Percentiles rank a stretch among this genome's conserved stretches.
phyloP scores from a whole-genome alignment of 2,888 invertebrate genomes.

The Epirrita christyi region DNA sequence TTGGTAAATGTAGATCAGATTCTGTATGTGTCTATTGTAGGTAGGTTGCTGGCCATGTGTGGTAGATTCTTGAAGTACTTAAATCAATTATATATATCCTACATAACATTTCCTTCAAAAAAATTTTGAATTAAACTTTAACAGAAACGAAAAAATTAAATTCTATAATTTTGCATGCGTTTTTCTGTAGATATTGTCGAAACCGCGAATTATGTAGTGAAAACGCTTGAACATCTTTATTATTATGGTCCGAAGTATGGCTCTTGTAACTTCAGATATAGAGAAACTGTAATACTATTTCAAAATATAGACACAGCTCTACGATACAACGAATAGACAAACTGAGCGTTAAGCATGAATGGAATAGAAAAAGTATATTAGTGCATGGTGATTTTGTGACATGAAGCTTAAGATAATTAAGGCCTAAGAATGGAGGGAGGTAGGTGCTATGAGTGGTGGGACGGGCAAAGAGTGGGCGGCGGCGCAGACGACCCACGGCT shows the following conservation, averaged over 20 bases:
- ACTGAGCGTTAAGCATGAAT: constrained; percentile 70
- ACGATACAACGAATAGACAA: constrained; percentile 68
- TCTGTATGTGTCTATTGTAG: no score
- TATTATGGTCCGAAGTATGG: constrained; percentile 49
- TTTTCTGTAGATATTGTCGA: constrained; percentile 4
- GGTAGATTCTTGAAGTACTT: no score
- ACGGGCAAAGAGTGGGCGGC: constrained; percentile 62
- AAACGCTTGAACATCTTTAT: constrained; percentile 29
- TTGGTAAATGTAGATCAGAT: no score
- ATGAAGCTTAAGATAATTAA: constrained; percentile 64
- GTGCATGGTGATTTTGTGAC: constrained; percentile 64
- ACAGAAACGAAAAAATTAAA: neutral
- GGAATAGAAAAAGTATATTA: constrained; percentile 58
- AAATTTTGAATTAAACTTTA: no score
- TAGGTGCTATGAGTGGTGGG: constrained; percentile 62
- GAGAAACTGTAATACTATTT: constrained; percentile 45
- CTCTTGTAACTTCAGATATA: constrained; percentile 52
- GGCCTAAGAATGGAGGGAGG: constrained; percentile 62
- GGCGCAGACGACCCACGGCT: constrained; percentile 82
- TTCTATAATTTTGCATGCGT: constrained; percentile 11
- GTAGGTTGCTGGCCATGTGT: no score
- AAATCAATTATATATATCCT: neutral
- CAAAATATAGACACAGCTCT: constrained; percentile 59
- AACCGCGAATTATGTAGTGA: constrained; percentile 14
- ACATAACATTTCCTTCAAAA: neutral